These are phyloP conservation scores for Crossoptilon crossoptilon DNA, from an alignment of 2,797 vertebrate species.

Conservation along the genomic window DNA sequence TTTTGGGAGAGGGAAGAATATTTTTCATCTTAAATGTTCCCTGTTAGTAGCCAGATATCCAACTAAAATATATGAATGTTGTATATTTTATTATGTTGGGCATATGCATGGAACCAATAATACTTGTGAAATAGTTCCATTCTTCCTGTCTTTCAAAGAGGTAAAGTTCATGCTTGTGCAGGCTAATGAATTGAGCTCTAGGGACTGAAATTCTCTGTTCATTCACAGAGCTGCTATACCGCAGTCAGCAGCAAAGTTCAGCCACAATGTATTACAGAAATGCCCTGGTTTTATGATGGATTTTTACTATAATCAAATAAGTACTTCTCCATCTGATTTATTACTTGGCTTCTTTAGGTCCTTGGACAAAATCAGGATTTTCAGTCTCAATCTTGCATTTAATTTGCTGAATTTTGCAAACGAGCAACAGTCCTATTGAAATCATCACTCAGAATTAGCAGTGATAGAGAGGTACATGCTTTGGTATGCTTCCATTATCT, in stretches of 20 bases:
- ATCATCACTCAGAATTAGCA: background rate
- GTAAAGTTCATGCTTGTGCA: background rate
- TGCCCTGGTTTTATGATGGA: background rate
- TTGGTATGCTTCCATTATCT: background rate
- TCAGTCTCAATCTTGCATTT: background rate
- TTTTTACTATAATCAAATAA: background rate
- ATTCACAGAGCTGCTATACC: background rate
- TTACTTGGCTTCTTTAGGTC: background rate
- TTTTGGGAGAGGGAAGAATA: background rate
- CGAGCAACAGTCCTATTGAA: background rate
- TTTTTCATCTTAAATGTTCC: background rate
- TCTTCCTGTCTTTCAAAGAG: constrained; percentile 26
- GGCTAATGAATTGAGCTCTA: background rate
- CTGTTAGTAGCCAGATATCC: background rate
- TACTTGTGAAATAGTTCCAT: background rate
- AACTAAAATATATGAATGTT: background rate
- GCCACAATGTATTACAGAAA: background rate
- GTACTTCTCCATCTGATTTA: background rate
- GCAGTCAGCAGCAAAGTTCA: background rate
- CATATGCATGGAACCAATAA: background rate
- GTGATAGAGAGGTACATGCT: background rate
- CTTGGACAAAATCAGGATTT: background rate
- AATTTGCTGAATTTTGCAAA: background rate
- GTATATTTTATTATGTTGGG: background rate
- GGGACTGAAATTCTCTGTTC: constrained; percentile 14